Conservation (phyloP, 2,797 vertebrate species). For the Sebastes variabilis region DNA sequence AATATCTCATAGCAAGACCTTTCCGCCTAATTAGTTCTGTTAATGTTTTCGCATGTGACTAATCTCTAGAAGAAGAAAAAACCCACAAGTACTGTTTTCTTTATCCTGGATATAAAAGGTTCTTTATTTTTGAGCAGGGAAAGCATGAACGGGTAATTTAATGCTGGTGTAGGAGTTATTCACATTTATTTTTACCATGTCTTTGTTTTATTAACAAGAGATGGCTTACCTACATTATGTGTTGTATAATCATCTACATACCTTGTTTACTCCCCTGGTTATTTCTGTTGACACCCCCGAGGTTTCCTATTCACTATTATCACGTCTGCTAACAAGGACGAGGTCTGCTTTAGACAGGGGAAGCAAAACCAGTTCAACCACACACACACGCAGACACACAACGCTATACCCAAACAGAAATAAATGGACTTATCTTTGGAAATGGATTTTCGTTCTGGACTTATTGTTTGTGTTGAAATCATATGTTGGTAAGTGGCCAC, state of each 20-base stretch:
- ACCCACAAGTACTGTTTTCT: not conserved
- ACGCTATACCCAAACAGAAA: not conserved
- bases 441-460: not conserved
- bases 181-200: not conserved
- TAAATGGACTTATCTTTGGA: not conserved
- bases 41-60: slow-evolving; percentile 27
- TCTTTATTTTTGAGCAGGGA: not conserved
- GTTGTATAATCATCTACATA: not conserved
- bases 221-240: not conserved
- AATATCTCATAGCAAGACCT: slow-evolving; percentile 37
- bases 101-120: not conserved
- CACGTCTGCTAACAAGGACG: no score
- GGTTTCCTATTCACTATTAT: no score
- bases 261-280: no score
- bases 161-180: not conserved
- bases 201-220: not conserved
- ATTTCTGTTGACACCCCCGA: no score
- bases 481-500: no score
- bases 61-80: not conserved
- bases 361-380: not conserved
- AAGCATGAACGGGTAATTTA: slow-evolving; percentile 19
- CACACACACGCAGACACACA: not conserved
- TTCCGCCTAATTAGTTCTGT: slow-evolving; percentile 42
- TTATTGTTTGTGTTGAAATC: not conserved
- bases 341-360: no score